phyloP scores from a whole-genome alignment of 35 echinoderm and acorn worm genomes.

The Strongylocentrotus purpuratus region DNA sequence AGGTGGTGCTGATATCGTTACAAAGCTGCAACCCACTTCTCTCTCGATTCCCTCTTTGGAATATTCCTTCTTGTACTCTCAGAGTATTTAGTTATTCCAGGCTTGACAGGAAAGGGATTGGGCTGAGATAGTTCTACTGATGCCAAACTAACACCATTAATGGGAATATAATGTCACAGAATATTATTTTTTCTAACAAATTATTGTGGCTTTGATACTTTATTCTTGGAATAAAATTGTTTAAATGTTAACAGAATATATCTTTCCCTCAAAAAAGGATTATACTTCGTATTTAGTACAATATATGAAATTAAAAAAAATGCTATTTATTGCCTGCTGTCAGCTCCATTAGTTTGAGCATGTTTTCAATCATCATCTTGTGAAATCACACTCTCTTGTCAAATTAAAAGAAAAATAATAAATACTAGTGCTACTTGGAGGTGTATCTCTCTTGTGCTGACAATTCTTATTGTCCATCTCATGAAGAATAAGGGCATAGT shows the following conservation, averaged over 20 bases:
- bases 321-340: neutral
- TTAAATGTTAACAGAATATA: neutral
- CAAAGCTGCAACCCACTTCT: neutral
- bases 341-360: neutral
- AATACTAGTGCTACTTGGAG: too few relatives aligned
- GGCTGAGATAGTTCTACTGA: neutral
- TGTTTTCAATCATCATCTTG: neutral
- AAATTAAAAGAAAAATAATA: too few relatives aligned
- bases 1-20: constrained; percentile 1
- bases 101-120: neutral
- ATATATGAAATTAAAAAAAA: neutral
- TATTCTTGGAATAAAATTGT: neutral
- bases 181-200: neutral
- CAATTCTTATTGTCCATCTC: too few relatives aligned
- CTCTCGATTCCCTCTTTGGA: neutral
- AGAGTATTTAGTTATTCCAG: neutral
- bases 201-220: neutral
- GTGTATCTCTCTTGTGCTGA: too few relatives aligned
- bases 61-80: neutral
- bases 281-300: neutral
- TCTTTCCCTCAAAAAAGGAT: neutral
- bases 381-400: neutral
- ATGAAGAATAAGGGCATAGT: too few relatives aligned
- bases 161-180: neutral
- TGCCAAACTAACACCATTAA: neutral